phyloP scores from a whole-genome alignment of 2,797 vertebrate genomes.

The Pseudopleuronectes americanus region DNA sequence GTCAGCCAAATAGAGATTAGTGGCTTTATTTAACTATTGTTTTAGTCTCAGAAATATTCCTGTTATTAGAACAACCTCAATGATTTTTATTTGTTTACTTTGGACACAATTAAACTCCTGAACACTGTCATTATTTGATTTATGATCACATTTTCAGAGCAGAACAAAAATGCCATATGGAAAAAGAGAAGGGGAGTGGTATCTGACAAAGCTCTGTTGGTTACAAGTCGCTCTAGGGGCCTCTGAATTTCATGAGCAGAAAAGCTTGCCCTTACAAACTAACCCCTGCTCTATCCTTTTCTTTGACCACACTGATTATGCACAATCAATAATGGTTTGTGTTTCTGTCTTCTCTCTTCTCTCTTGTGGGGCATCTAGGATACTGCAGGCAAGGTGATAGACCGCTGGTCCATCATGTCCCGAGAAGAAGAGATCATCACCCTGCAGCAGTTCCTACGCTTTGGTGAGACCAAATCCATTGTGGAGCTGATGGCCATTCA shows the following conservation, averaged over 20 bases:
- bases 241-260: conserved; percentile 81
- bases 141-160: conserved; percentile 78
- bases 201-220: conserved; percentile 77
- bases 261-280: conserved; percentile 69
- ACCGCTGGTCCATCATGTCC: conserved; percentile 99
- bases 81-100: no score
- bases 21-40: no score
- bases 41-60: no score
- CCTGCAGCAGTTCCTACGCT: conserved; percentile 99
- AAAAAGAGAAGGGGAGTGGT: conserved; percentile 27
- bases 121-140: conserved; percentile 73
- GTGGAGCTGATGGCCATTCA: conserved; percentile 99
- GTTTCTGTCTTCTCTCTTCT: conserved; percentile 92
- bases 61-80: no score
- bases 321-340: conserved; percentile 92
- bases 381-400: conserved; percentile 99
- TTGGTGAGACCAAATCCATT: conserved; percentile 99
- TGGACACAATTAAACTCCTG: conserved; percentile 61
- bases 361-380: conserved; percentile 95
- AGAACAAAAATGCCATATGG: conserved; percentile 40
- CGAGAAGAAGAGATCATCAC: conserved; percentile 99
- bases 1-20: no score
- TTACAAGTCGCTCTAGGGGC: conserved; percentile 81
- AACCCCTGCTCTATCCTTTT: conserved; percentile 70
- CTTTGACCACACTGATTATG: conserved; percentile 87